These are phyloP conservation scores for Selene dorsalis DNA, from an alignment of 2,797 vertebrate genomes.

Conservation along the genomic window DNA sequence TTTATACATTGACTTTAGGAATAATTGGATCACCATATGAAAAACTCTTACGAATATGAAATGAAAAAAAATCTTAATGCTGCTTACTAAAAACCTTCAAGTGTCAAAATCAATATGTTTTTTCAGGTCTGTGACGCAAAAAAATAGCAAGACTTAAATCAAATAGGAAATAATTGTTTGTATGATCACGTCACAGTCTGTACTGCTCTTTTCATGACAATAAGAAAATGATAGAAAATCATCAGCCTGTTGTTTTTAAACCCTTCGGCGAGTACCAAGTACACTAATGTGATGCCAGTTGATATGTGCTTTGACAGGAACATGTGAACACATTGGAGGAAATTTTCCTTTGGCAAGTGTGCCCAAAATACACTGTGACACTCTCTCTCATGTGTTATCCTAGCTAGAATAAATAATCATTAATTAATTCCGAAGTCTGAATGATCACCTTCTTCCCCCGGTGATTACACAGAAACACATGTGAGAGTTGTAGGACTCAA, in stretches of 20 bases:
- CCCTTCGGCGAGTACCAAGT: neutral
- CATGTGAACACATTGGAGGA: slow-evolving; percentile 6
- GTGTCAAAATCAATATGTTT: neutral
- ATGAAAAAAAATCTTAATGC: no score
- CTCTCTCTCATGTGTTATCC: slow-evolving; percentile 34
- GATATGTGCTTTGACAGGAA: slow-evolving; percentile 1
- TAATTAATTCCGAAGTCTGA: slow-evolving; percentile 61
- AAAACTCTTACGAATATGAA: no score
- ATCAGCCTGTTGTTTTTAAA: neutral
- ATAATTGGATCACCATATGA: neutral
- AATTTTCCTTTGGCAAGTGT: slow-evolving; percentile 30
- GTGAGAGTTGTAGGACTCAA: slow-evolving; percentile 25
- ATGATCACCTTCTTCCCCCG: slow-evolving; percentile 45
- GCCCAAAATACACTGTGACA: slow-evolving; percentile 24
- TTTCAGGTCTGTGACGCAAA: neutral
- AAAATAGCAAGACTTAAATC: neutral
- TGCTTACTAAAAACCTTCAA: neutral
- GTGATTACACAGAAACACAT: slow-evolving; percentile 24
- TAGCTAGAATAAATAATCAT: slow-evolving; percentile 51
- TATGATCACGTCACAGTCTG: neutral
- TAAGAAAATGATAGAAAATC: neutral
- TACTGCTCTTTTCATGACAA: neutral
- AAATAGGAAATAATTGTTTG: neutral
- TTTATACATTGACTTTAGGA: neutral
- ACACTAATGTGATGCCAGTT: neutral